Conservation (phyloP, 2,113 vertebrate species). For the Centropus unirufus region DNA sequence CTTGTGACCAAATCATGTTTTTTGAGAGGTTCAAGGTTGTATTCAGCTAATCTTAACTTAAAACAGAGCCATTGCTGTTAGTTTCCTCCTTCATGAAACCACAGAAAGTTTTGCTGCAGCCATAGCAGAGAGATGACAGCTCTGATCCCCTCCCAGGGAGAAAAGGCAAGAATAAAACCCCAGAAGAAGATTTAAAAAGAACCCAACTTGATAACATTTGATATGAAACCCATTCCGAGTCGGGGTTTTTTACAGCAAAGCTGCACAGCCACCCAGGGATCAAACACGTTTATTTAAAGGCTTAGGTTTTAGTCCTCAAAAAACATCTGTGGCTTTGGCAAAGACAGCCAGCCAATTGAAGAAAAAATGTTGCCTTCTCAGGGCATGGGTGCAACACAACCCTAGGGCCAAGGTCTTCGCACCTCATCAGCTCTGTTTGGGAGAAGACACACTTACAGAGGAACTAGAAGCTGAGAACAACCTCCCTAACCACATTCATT, state of each 20-base stretch:
- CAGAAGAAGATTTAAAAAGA: background rate
- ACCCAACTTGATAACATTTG: rapidly evolving
- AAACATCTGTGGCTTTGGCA: slow-evolving; percentile 46
- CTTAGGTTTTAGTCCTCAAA: slow-evolving; percentile 18
- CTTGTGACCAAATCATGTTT: rapidly evolving
- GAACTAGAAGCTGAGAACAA: background rate
- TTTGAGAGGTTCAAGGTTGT: background rate
- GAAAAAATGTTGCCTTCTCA: background rate
- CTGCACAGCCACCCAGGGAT: background rate
- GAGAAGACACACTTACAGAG: background rate
- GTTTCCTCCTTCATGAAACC: rapidly evolving
- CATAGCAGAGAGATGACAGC: background rate
- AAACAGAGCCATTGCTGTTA: rapidly evolving
- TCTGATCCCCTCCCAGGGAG: background rate
- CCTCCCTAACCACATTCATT: background rate
- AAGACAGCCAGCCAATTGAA: background rate
- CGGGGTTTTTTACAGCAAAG: background rate
- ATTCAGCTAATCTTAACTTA: background rate
- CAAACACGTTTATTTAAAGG: slow-evolving; percentile 28
- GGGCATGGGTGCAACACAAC: background rate
- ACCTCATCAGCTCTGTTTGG: background rate
- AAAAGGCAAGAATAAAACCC: background rate
- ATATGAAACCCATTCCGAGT: background rate
- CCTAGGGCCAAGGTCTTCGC: background rate
- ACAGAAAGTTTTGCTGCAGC: background rate